Evolutionary conservation across 2,888 invertebrate genomes (phyloP).

Genomic region (Tortricodes alternella): DNA sequence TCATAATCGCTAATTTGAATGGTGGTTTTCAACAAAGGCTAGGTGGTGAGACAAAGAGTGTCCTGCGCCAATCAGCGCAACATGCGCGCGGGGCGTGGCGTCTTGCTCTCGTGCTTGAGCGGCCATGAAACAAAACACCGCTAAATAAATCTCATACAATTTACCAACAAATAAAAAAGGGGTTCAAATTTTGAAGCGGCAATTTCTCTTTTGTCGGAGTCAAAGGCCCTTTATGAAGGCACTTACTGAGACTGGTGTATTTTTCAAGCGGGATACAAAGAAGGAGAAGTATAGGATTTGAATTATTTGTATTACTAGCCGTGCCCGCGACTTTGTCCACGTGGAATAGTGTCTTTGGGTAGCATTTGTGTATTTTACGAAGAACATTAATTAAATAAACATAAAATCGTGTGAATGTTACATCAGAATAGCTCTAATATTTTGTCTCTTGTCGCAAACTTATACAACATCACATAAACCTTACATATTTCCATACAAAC

Average conservation of each 20-base stretch:
- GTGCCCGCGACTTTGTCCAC: too few relatives aligned
- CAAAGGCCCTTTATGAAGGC: constrained; percentile 32
- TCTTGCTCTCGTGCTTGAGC: constrained; percentile 60
- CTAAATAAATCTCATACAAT: constrained; percentile 49
- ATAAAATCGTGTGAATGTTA: too few relatives aligned
- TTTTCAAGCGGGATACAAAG: not conserved
- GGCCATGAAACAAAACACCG: constrained; percentile 63
- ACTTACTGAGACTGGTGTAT: constrained; percentile 12
- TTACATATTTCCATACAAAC: too few relatives aligned
- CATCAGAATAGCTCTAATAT: too few relatives aligned
- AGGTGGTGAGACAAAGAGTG: constrained; percentile 64
- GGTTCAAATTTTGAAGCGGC: constrained; percentile 29
- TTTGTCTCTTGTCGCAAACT: too few relatives aligned
- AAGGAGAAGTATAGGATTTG: too few relatives aligned
- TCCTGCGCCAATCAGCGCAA: constrained; percentile 65
- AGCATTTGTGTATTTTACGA: too few relatives aligned
- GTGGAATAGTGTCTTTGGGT: too few relatives aligned
- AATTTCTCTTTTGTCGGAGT: constrained; percentile 38
- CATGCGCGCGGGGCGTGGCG: constrained; percentile 68
- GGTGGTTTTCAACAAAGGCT: constrained; percentile 62
- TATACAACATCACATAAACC: too few relatives aligned
- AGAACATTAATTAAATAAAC: too few relatives aligned
- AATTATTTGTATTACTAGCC: too few relatives aligned
- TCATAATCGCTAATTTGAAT: constrained; percentile 57
- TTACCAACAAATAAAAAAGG: constrained; percentile 62